A percentile compares a stretch with the other conserved stretches of the same genome.
Conservation (phyloP, 2,113 vertebrate genomes). For the Marmota flaviventris region DNA sequence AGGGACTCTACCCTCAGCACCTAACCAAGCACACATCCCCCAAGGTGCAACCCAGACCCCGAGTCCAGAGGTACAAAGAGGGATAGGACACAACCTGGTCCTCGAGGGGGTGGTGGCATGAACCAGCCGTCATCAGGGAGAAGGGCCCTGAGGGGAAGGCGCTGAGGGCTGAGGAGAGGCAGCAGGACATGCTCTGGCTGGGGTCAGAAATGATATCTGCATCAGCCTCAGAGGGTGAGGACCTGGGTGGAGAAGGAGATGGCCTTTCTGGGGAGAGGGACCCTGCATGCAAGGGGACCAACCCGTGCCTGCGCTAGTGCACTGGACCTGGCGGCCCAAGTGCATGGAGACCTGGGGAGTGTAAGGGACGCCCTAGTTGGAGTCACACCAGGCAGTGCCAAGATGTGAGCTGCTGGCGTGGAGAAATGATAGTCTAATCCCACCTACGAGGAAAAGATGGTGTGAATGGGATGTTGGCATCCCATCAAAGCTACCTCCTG, state of each 20-base stretch:
- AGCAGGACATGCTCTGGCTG: background rate
- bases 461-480: background rate
- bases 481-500: background rate
- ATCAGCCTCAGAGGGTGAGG: background rate
- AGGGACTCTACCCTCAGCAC: background rate
- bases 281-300: background rate
- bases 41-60: background rate
- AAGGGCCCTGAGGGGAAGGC: background rate
- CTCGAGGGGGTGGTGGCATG: background rate
- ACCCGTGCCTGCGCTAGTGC: background rate
- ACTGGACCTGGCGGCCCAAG: no score
- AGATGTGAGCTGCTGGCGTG: background rate
- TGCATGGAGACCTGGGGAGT: no score
- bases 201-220: accelerated
- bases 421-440: background rate
- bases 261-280: background rate
- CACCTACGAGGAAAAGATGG: background rate
- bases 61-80: background rate
- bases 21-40: background rate
- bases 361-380: background rate
- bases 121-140: no score
- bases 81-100: background rate
- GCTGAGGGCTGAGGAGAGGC: background rate
- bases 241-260: background rate
- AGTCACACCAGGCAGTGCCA: background rate